phyloP scores from a whole-genome alignment of 2,797 vertebrate genomes.

The Staurois parvus region DNA sequence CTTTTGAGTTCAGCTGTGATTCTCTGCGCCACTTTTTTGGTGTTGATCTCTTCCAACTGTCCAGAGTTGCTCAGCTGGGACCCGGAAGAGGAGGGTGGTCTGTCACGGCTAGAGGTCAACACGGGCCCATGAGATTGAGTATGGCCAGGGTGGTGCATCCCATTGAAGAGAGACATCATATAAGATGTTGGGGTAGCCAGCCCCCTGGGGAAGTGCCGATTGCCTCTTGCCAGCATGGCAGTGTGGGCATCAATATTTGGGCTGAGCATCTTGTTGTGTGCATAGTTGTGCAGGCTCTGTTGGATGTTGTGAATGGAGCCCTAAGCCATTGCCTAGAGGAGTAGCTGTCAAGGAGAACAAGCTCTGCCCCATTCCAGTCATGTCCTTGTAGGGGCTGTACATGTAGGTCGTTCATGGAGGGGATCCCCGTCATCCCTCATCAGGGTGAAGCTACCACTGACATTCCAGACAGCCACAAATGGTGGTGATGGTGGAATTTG shows the following conservation, averaged over 20 bases:
- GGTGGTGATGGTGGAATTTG: conserved; percentile 90
- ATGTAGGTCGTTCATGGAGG: conserved; percentile 95
- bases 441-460: conserved; percentile 93
- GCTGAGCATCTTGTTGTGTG: conserved; percentile 93
- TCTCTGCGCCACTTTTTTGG: conserved; percentile 94
- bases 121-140: conserved; percentile 87
- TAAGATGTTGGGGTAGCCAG: conserved; percentile 85
- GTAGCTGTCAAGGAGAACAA: conserved; percentile 84
- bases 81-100: conserved; percentile 88
- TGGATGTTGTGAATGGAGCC: conserved; percentile 88
- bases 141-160: conserved; percentile 86
- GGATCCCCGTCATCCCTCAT: conserved; percentile 93
- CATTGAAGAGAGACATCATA: conserved; percentile 93
- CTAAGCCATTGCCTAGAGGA: conserved; percentile 86
- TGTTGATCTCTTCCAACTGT: conserved; percentile 96
- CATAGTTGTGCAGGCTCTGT: conserved; percentile 90
- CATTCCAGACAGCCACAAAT: conserved; percentile 92
- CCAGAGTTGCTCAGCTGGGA: conserved; percentile 83
- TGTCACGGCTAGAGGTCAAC: conserved; percentile 83
- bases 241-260: conserved; percentile 92
- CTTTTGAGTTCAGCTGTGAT: conserved; percentile 97
- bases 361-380: conserved; percentile 91
- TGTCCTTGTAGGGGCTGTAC: conserved; percentile 95
- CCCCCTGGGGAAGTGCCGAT: conserved; percentile 89
- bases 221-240: conserved; percentile 90